Evolutionary conservation across 2,888 invertebrate genomes (phyloP).

Genomic region (Luperina nickerlii): DNA sequence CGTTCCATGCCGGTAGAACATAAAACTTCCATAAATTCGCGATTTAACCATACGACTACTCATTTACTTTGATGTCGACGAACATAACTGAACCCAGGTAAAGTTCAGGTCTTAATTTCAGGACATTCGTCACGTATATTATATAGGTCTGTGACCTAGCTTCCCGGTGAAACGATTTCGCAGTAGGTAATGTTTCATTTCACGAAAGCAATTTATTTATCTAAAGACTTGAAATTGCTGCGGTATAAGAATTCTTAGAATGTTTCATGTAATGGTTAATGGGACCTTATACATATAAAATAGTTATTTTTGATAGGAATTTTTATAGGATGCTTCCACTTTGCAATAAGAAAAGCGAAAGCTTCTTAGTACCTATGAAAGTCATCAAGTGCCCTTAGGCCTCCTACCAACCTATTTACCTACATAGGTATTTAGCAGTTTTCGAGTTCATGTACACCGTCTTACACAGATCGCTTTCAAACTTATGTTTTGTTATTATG

Average conservation of each 20-base stretch:
- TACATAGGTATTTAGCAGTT: background rate
- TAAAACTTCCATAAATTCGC: constrained; percentile 59
- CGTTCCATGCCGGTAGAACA: constrained; percentile 36
- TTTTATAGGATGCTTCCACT: background rate
- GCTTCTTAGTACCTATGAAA: constrained; percentile 7
- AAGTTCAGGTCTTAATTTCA: constrained; percentile 31
- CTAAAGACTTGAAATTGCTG: constrained; percentile 27
- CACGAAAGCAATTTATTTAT: constrained; percentile 37
- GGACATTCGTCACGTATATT: constrained; percentile 37
- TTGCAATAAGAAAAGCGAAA: background rate
- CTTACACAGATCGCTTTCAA: constrained; percentile 1
- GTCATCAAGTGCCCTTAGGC: background rate
- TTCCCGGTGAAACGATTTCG: constrained; percentile 30
- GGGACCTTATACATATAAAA: background rate
- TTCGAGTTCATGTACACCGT: background rate
- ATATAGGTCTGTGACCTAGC: constrained; percentile 31
- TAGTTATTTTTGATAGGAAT: background rate
- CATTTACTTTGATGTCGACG: constrained; percentile 39
- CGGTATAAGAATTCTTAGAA: constrained; percentile 11
- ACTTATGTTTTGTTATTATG: background rate
- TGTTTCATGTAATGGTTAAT: constrained; percentile 5
- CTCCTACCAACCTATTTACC: too few species aligned
- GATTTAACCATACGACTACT: constrained; percentile 41
- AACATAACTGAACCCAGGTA: constrained; percentile 44
- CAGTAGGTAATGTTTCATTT: constrained; percentile 37